Percentiles rank a stretch among this genome's conserved stretches.
phyloP scores from a whole-genome alignment of 2,797 vertebrate species.

The Chelon auratus region DNA sequence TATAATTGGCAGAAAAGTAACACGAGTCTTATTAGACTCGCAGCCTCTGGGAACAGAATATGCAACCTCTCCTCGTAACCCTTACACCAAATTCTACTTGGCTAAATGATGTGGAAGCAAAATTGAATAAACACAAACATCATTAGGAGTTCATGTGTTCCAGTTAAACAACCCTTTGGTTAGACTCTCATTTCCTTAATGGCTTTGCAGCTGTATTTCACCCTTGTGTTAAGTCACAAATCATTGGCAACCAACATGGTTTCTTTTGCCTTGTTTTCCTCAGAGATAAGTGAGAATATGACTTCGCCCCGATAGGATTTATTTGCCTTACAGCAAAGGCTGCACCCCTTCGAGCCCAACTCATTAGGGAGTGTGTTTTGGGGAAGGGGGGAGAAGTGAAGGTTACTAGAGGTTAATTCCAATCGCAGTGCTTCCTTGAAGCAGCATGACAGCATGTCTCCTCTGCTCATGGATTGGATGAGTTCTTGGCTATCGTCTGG shows the following conservation, averaged over 20 bases:
- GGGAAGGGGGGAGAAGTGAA: conserved; percentile 61
- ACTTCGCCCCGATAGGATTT: conserved; percentile 69
- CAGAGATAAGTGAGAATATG: conserved; percentile 72
- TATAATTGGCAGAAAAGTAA: conserved; percentile 12
- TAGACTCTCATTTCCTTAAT: conserved; percentile 77
- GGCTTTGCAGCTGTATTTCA: conserved; percentile 71
- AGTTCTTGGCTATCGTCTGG: conserved; percentile 68
- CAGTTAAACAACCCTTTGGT: conserved; percentile 75
- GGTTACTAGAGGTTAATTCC: conserved; percentile 83
- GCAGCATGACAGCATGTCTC: conserved; percentile 80
- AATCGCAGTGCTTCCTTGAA: conserved; percentile 77
- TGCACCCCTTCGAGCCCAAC: conserved; percentile 67
- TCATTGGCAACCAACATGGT: conserved; percentile 60
- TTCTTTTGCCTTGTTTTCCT: conserved; percentile 57
- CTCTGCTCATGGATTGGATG: conserved; percentile 77
- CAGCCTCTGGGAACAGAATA: conserved; percentile 57
- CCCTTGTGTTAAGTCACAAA: conserved; percentile 69
- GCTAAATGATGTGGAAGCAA: conserved; percentile 70
- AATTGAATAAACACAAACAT: conserved; percentile 81
- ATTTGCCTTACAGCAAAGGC: conserved; percentile 63
- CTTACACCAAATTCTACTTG: conserved; percentile 69
- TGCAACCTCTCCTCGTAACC: conserved; percentile 49
- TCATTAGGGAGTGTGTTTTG: conserved; percentile 80
- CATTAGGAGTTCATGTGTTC: conserved; percentile 77
- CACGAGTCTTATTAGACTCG: conserved; percentile 23